These are phyloP conservation scores for Hestina assimilis DNA, from an alignment of 1,140 invertebrate species.

Conservation along the genomic window DNA sequence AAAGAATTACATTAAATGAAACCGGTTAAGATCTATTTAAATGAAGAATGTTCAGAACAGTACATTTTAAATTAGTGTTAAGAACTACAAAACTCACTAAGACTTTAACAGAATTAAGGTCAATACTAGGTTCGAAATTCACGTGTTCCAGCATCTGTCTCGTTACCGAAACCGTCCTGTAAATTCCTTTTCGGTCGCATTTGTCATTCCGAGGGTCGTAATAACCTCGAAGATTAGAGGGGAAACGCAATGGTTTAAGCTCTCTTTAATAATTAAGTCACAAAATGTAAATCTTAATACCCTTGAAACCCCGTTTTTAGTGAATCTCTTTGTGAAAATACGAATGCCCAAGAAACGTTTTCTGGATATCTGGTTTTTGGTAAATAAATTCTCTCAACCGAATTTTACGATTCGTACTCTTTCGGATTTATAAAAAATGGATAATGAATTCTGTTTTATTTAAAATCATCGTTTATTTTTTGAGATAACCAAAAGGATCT, in stretches of 20 bases:
- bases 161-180: constrained; percentile 5
- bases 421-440: not conserved
- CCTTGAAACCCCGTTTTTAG: constrained; percentile 31
- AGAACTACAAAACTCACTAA: no score
- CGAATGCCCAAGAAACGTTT: not conserved
- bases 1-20: no score
- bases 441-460: not conserved
- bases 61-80: no score
- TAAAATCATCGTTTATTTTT: not conserved
- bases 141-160: not conserved
- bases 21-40: no score
- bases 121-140: not conserved
- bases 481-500: no score
- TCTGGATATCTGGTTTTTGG: constrained; percentile 1
- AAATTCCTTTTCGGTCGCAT: constrained; percentile 27
- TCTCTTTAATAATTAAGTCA: constrained; percentile 53
- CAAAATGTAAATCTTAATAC: constrained; percentile 53
- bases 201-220: constrained; percentile 29
- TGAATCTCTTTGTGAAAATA: constrained; percentile 32
- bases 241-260: constrained; percentile 37
- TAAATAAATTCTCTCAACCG: constrained; percentile 12
- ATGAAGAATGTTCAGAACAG: no score
- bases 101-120: no score
- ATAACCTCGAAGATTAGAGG: constrained; percentile 35
- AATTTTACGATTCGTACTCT: not conserved